Base-by-base conservation (phyloP, 2,888 invertebrate genomes). In the Lagria hirta region DNA sequence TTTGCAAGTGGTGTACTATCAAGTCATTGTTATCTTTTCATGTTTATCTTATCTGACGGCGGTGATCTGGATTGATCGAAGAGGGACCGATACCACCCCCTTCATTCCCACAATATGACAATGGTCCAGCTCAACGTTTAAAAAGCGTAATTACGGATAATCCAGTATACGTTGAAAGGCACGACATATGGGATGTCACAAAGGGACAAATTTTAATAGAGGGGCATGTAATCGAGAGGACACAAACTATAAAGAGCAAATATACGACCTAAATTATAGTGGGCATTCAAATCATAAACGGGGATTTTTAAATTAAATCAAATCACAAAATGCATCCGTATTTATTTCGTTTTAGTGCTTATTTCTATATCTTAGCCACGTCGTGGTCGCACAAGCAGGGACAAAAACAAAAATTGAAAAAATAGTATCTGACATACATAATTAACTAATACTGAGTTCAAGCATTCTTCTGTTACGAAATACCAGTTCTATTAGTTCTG, bases 101-200 rank as follows among this genome's bases (percentile, higher is more conserved):
- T 67, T 65, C 57, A 60, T 68, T 69, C 67, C 68, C 69, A 69
- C 63, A 64, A 63, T 60, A 61, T 58, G 60, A 68, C 66, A 69
- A 68, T 67, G 64, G 64, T 55, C 60, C 58, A 57, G 54, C 60
- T 65, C 61, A 57, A 58, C 65, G 64, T 66, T 68, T 69, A 66
- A 67, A 69, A 68, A 68, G 68, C 66, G 64, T 70, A 70, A 70
- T 70, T 69, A 70, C 60, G 63, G 67, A 65, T 70, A 68, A 70
- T 69, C 69, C 64, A 49, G 55, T n/a, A n/a, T 54, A 51, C 55
- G 53, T 61, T 58, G 61, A 65, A 61, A 59, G 59, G 49, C 43
- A 57, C 58, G 68, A 66, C 69, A 69, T 69, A 68, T 69, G 69
- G 63, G 69, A 63, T 58, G 59, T 62, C 61, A 54, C 59, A 59